These are phyloP conservation scores for Chaetodon trifascialis DNA, from an alignment of 2,113 vertebrate species.

Conservation along the genomic window DNA sequence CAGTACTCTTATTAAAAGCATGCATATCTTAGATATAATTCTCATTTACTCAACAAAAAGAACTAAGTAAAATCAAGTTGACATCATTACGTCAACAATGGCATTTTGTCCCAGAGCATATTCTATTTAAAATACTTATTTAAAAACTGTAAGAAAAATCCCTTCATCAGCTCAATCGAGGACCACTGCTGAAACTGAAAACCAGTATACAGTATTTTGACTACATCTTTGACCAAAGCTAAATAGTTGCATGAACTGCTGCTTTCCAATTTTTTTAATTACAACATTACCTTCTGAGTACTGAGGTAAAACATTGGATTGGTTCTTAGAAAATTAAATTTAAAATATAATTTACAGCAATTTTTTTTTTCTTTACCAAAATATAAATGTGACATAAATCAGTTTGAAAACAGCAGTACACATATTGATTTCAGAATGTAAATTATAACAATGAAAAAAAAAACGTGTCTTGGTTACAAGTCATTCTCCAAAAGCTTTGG, in stretches of 20 bases:
- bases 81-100: constrained; percentile 76
- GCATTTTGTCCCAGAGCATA: constrained; percentile 80
- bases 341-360: constrained; percentile 68
- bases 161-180: constrained; percentile 68
- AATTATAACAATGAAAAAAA: constrained; percentile 34
- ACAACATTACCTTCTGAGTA: constrained; percentile 69
- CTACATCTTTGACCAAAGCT: constrained; percentile 47
- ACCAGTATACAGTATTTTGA: constrained; percentile 65
- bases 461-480: constrained; percentile 7
- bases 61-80: constrained; percentile 71
- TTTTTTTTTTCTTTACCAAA: constrained; percentile 50
- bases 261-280: constrained; percentile 48
- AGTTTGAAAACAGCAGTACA: constrained; percentile 55
- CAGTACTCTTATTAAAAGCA: constrained; percentile 82
- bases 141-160: constrained; percentile 77
- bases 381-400: constrained; percentile 59
- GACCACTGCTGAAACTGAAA: constrained; percentile 49
- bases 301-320: constrained; percentile 77
- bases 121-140: constrained; percentile 79
- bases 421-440: constrained; percentile 34
- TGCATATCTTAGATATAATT: constrained; percentile 85
- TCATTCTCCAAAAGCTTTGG: not conserved
- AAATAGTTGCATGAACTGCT: constrained; percentile 43
- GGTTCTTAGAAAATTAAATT: constrained; percentile 49
- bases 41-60: constrained; percentile 71